Percentiles rank a stretch among this genome's conserved stretches.
Evolutionary conservation across 1,140 invertebrate species (phyloP).

Genomic region (Drosophila sp.): DNA sequence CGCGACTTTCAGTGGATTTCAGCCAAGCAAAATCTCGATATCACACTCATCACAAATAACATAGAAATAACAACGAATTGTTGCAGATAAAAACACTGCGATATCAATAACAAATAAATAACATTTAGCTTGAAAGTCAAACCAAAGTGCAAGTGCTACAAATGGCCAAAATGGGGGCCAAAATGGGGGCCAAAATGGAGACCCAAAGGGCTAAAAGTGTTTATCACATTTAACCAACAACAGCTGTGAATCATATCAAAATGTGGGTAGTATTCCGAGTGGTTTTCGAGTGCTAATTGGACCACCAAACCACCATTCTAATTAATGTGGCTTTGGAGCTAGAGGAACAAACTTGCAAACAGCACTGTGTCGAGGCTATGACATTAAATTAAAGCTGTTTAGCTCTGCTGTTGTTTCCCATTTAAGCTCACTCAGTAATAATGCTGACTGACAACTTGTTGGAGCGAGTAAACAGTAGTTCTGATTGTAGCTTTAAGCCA

Average conservation of each 20-base stretch:
- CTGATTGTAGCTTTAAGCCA: background rate
- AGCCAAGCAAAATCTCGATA: slow-evolving; percentile 38
- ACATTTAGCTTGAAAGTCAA: slow-evolving; percentile 22
- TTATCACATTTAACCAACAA: slow-evolving; percentile 6
- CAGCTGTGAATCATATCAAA: slow-evolving; percentile 26
- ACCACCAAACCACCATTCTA: background rate
- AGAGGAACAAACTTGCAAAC: slow-evolving; percentile 3
- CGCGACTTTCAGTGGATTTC: slow-evolving; percentile 25
- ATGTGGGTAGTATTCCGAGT: slow-evolving; percentile 1
- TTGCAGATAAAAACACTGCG: slow-evolving; percentile 7
- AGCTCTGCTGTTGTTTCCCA: background rate
- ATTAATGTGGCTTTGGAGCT: slow-evolving; percentile 10
- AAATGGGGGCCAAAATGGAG: no score
- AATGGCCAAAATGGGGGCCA: slow-evolving; percentile 1
- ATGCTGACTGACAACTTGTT: slow-evolving; percentile 3
- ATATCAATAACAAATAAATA: slow-evolving; percentile 59
- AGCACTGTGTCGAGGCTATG: slow-evolving; percentile 4
- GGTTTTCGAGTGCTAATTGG: slow-evolving; percentile 27
- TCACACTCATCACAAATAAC: slow-evolving; percentile 24
- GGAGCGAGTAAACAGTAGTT: background rate
- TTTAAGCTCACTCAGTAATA: background rate
- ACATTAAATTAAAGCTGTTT: slow-evolving; percentile 6
- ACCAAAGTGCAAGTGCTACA: slow-evolving; percentile 35
- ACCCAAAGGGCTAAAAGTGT: slow-evolving; percentile 6
- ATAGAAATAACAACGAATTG: background rate